phyloP scores from a whole-genome alignment of 1,140 invertebrate species.

The Drosophila repletoides region DNA sequence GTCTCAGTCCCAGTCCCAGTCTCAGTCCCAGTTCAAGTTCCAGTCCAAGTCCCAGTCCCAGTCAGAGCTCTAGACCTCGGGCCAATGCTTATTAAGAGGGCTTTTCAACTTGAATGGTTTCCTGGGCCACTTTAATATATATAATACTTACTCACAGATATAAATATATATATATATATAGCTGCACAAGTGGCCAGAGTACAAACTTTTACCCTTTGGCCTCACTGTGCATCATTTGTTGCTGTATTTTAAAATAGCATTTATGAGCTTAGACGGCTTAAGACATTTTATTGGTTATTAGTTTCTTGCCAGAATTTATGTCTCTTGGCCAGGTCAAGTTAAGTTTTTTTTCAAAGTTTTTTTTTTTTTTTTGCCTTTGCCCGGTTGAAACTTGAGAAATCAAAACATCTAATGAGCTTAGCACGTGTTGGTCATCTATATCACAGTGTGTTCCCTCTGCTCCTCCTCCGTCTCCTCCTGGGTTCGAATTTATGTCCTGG shows the following conservation, averaged over 20 bases:
- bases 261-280: constrained; percentile 75
- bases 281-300: constrained; percentile 79
- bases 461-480: not conserved
- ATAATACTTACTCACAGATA: not conserved
- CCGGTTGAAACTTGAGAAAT: constrained; percentile 43
- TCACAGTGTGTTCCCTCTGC: constrained; percentile 9
- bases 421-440: constrained; percentile 72
- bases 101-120: constrained; percentile 75
- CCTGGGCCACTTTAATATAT: constrained; percentile 49
- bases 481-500: constrained; percentile 2
- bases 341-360: constrained; percentile 17
- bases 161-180: constrained; percentile 11
- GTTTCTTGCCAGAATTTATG: constrained; percentile 56
- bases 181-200: constrained; percentile 15
- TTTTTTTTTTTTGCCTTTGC: constrained; percentile 5
- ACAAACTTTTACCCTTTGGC: constrained; percentile 23
- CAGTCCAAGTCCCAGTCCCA: constrained; percentile 1
- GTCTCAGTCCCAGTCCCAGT: no score
- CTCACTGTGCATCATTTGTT: not conserved
- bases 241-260: constrained; percentile 73
- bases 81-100: constrained; percentile 76
- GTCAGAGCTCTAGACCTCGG: constrained; percentile 26
- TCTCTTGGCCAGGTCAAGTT: constrained; percentile 13
- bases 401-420: constrained; percentile 72
- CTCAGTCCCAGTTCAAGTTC: no score